A percentile compares a stretch with the other conserved stretches of the same genome.
Conservation (phyloP, 1,140 invertebrate species). For the Bradynema listronoti region DNA sequence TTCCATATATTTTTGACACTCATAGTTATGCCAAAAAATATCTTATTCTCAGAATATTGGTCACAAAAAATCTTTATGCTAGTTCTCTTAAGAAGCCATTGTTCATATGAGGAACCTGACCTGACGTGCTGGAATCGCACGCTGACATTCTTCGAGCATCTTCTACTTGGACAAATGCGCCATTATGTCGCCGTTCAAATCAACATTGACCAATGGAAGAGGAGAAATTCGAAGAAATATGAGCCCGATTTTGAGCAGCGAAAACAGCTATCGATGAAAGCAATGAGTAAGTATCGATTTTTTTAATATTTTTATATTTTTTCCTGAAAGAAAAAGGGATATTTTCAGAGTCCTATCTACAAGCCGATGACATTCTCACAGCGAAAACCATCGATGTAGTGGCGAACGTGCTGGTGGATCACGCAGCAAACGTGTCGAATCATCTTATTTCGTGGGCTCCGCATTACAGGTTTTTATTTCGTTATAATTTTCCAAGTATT, state of each 20-base stretch:
- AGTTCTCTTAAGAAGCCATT: slow-evolving; percentile 39
- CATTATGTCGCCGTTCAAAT: slow-evolving; percentile 49
- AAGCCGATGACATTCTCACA: slow-evolving; percentile 35
- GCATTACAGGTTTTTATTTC: slow-evolving; percentile 29
- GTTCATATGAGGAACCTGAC: slow-evolving; percentile 31
- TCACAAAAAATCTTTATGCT: neutral
- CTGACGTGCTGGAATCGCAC: slow-evolving; percentile 43
- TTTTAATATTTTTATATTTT: slow-evolving; percentile 9
- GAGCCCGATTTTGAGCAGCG: slow-evolving; percentile 32
- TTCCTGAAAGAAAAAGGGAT: slow-evolving; percentile 4
- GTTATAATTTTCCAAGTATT: neutral
- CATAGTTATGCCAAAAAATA: slow-evolving; percentile 11
- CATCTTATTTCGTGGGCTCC: slow-evolving; percentile 31
- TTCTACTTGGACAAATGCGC: slow-evolving; percentile 44
- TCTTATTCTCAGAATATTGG: slow-evolving; percentile 13
- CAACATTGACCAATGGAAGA: slow-evolving; percentile 47
- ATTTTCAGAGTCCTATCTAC: slow-evolving; percentile 13
- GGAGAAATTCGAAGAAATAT: slow-evolving; percentile 30
- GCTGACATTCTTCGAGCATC: slow-evolving; percentile 37
- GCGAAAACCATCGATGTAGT: slow-evolving; percentile 25
- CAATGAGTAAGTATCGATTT: slow-evolving; percentile 21
- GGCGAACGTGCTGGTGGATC: slow-evolving; percentile 26
- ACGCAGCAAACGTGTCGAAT: slow-evolving; percentile 33
- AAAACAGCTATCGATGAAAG: slow-evolving; percentile 21
- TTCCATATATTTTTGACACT: slow-evolving; percentile 9